Evolutionary conservation across 2,888 invertebrate species (phyloP), one percentile per base, ranked within the genome.

Genomic region (Lepidocyrtinus sp.): DNA sequence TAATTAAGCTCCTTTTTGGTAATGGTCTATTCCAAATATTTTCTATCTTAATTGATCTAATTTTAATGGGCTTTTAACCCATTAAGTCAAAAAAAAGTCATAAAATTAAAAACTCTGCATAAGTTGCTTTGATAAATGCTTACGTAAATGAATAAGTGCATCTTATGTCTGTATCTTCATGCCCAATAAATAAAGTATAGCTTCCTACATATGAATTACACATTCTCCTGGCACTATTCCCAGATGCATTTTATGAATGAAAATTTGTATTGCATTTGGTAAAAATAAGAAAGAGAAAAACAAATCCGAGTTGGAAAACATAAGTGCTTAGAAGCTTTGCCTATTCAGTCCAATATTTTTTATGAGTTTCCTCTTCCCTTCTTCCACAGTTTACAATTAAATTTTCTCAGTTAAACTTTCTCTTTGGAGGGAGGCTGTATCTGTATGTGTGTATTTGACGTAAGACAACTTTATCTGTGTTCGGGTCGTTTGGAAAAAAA

Each of bases 211-310:
- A 36, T 7, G 5, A 36, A 36, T 36, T 36, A 36, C 12, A 36
- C 5, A 36, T 36, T 12, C 36, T 12, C 36, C 36, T 73, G 73
- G 73, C 73, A 73, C 45, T 27, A 21, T 73, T 73, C 73, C 73
- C 64, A 63, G 21, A 24, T 73, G 73, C 73, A 65, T 19, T 73
- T 65, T 65, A 65, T 73, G 65, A 65, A 64, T 65, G 73, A 73
- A 73, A 55, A 25, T 25, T 36, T 36, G 36, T 5, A 36, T 36
- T 36, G 36, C 36, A 36, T 36, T 36, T 36, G 5, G 5, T 12
- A 36, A 36, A 36, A 36, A 36, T 36, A 36, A 36, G 36, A 36
- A 5, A 36, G 12, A 36, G 36, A 5, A 36, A 36, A 36, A 36
- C 36, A 36, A 36, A 12, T 36, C 5, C 36, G 36, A 36, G 12